Percentiles rank a stretch among this genome's conserved stretches.
Conservation (phyloP, 2,888 invertebrate genomes). For the Neoscelio sp. region DNA sequence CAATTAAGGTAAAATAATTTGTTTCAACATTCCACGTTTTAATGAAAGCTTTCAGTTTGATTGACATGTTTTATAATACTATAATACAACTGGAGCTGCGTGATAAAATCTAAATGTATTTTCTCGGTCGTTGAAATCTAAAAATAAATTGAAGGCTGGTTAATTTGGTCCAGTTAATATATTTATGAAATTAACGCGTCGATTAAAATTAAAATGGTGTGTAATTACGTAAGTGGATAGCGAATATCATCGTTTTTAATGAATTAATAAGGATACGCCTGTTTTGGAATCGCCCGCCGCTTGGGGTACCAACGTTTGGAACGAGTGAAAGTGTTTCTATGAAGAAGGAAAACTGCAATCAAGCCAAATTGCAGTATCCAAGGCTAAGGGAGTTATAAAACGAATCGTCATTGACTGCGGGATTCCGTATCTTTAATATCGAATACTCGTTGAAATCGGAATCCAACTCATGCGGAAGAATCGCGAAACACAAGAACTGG, state of each 20-base stretch:
- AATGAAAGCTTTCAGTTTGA: slow-evolving; percentile 20
- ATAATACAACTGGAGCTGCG: slow-evolving; percentile 8
- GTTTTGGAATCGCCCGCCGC: too few species aligned
- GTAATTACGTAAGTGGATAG: too few species aligned
- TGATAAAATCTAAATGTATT: slow-evolving; percentile 35
- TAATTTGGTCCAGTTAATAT: slow-evolving; percentile 20
- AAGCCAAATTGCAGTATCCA: slow-evolving; percentile 38
- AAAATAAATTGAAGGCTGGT: slow-evolving; percentile 33
- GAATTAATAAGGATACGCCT: too few species aligned
- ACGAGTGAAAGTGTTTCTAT: slow-evolving; percentile 55
- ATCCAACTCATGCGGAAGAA: slow-evolving; percentile 43
- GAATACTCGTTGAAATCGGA: slow-evolving; percentile 10
- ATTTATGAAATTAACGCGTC: slow-evolving; percentile 36
- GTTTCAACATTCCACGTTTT: neutral
- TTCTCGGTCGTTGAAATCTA: slow-evolving; percentile 18
- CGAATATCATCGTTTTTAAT: too few species aligned
- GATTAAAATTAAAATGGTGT: too few species aligned
- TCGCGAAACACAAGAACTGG: neutral
- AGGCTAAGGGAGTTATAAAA: slow-evolving; percentile 36
- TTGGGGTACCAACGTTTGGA: too few species aligned
- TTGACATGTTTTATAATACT: slow-evolving; percentile 28
- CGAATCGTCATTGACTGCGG: slow-evolving; percentile 32
- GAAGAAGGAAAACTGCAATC: slow-evolving; percentile 41
- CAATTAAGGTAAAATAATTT: too few species aligned
- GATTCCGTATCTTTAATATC: slow-evolving; percentile 38